phyloP scores from a whole-genome alignment of 2,888 invertebrate species.

The Cosmia trapezina region DNA sequence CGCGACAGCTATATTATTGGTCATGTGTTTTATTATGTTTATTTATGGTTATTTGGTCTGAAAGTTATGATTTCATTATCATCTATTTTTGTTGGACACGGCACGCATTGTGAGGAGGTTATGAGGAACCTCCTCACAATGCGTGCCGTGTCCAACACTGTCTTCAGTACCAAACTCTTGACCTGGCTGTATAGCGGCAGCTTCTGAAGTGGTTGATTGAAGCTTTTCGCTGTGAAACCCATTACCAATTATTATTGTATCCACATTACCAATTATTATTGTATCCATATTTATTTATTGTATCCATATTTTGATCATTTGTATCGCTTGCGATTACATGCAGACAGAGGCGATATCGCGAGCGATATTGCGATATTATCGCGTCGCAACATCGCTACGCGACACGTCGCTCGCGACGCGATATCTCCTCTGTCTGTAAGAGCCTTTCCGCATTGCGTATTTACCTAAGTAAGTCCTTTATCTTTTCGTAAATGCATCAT shows the following conservation, averaged over 20 bases:
- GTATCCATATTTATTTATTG: background rate
- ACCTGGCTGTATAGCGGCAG: background rate
- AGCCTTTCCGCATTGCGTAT: too few species aligned
- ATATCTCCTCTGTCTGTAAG: too few species aligned
- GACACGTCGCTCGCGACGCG: too few species aligned
- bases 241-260: background rate
- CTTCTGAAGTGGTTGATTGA: background rate
- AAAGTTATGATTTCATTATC: background rate
- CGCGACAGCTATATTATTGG: background rate
- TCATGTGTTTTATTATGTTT: background rate
- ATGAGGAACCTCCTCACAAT: background rate
- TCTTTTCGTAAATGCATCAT: background rate
- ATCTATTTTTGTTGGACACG: too few species aligned
- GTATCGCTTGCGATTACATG: background rate
- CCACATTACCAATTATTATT: too few species aligned
- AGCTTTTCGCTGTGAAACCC: background rate
- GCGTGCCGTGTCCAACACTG: background rate
- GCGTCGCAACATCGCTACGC: too few species aligned
- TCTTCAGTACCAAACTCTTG: background rate
- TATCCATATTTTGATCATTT: background rate
- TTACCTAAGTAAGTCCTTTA: background rate
- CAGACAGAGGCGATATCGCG: too few species aligned
- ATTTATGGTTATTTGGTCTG: constrained; percentile 1
- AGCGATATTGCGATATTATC: too few species aligned
- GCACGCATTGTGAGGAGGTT: too few species aligned